Conservation (phyloP, 2,113 vertebrate species). For the Pachyramphus minor region DNA sequence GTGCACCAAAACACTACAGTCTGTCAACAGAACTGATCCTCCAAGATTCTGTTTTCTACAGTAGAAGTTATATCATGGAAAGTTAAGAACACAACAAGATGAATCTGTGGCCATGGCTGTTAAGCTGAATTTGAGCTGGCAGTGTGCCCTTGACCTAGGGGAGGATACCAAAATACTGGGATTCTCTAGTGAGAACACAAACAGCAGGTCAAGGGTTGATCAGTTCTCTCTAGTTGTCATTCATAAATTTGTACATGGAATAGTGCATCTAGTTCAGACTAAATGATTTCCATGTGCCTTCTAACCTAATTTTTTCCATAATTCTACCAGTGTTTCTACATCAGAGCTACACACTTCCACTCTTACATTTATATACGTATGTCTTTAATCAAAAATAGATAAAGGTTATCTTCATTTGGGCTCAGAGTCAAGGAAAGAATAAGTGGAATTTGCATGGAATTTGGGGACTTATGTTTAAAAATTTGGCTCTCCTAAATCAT, state of each 20-base stretch:
- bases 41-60: background rate
- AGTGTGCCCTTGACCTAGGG: background rate
- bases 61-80: background rate
- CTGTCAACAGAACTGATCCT: background rate
- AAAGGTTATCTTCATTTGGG: background rate
- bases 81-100: background rate
- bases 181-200: background rate
- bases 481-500: background rate
- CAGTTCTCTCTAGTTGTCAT: background rate
- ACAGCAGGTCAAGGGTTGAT: background rate
- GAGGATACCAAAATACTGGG: background rate
- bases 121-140: background rate
- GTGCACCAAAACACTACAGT: background rate
- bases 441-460: background rate
- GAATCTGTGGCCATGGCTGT: background rate
- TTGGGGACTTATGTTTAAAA: background rate
- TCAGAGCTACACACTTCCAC: background rate
- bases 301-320: background rate
- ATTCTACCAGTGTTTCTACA: background rate
- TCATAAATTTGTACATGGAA: background rate
- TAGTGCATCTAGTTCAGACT: background rate
- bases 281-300: background rate
- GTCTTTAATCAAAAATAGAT: background rate
- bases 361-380: fast-evolving
- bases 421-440: background rate